Conservation (phyloP, 1,140 invertebrate species). For the Drosophila lowei region DNA sequence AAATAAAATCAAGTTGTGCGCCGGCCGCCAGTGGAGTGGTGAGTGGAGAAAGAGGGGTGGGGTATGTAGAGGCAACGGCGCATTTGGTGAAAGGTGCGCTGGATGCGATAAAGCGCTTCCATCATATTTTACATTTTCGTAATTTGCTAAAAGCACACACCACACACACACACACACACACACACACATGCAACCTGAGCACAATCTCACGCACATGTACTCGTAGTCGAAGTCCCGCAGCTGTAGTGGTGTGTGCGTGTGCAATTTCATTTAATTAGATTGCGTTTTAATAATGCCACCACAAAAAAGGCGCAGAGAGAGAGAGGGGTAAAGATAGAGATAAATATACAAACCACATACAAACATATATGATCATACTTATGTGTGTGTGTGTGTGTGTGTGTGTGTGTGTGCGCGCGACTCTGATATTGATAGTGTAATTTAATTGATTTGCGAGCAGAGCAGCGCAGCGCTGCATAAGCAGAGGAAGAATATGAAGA, state of each 20-base stretch:
- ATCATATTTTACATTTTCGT: slow-evolving; percentile 79
- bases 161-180: slow-evolving; percentile 20
- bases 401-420: no score
- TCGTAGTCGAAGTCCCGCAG: slow-evolving; percentile 16
- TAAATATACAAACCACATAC: slow-evolving; percentile 20
- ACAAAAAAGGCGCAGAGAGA: slow-evolving; percentile 20
- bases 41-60: background rate
- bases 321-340: slow-evolving; percentile 16
- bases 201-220: no score
- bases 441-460: slow-evolving; percentile 76
- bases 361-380: slow-evolving; percentile 13
- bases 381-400: no score
- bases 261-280: slow-evolving; percentile 80
- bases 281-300: slow-evolving; percentile 74
- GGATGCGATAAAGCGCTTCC: slow-evolving; percentile 63
- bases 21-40: background rate
- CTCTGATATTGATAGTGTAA: slow-evolving; percentile 68
- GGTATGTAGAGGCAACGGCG: slow-evolving; percentile 16
- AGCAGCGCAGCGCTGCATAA: slow-evolving; percentile 24
- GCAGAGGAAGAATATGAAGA: slow-evolving; percentile 13
- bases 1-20: slow-evolving; percentile 45
- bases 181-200: background rate
- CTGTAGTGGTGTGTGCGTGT: slow-evolving; percentile 52
- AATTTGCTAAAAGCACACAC: slow-evolving; percentile 74
- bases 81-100: slow-evolving; percentile 71